Evolutionary conservation across 2,113 vertebrate genomes (phyloP).

Genomic region (Amphiprion percula): DNA sequence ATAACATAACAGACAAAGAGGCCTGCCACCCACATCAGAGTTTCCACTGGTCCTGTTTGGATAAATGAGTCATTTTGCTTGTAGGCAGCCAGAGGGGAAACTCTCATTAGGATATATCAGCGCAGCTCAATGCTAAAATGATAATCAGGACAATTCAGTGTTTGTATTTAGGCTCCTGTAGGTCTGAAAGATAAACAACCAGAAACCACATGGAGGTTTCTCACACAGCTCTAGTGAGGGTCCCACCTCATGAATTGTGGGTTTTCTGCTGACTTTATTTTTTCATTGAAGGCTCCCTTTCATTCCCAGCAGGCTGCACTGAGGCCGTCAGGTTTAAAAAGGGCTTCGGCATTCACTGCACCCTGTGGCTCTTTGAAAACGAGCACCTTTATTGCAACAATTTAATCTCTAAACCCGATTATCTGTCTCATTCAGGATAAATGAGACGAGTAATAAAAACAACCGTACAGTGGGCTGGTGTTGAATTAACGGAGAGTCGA

Average conservation of each 20-base stretch:
- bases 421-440: conserved; percentile 37
- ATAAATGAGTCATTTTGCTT: no score
- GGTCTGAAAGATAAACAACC: not conserved
- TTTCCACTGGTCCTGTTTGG: no score
- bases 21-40: no score
- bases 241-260: not conserved
- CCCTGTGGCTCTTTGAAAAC: conserved; percentile 19
- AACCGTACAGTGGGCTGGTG: not conserved
- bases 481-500: conserved; percentile 8
- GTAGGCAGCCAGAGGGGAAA: no score
- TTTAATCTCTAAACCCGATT: conserved; percentile 42
- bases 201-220: no score
- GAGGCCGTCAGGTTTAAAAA: not conserved
- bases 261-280: not conserved
- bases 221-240: no score
- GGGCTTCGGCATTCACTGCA: not conserved
- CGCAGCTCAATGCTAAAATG: no score
- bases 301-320: not conserved
- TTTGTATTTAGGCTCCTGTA: not conserved
- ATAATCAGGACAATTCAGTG: not conserved
- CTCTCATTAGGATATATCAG: no score
- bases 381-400: conserved; percentile 23
- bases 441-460: conserved; percentile 31
- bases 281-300: not conserved
- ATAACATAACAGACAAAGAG: no score